phyloP scores from a whole-genome alignment of 1,140 invertebrate genomes.

The Episyrphus balteatus region DNA sequence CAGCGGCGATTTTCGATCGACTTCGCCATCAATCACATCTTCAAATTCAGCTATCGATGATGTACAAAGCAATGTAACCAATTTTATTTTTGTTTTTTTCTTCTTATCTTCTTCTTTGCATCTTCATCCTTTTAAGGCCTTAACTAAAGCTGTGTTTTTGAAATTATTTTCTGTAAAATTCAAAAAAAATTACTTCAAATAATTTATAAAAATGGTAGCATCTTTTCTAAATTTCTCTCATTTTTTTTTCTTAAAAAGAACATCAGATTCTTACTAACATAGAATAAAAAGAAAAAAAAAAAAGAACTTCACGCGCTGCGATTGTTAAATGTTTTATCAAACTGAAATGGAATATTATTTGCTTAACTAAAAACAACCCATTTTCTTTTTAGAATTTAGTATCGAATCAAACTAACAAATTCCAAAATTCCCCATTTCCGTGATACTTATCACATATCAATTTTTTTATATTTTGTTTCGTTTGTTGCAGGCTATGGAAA shows the following conservation, averaged over 20 bases:
- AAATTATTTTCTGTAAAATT: not conserved
- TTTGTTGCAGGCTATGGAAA: conserved; percentile 31
- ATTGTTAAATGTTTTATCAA: not conserved
- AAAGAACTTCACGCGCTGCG: not conserved
- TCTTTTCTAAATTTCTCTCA: not conserved
- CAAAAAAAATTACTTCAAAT: too few relatives aligned
- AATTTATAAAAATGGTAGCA: too few relatives aligned
- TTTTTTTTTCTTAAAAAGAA: not conserved
- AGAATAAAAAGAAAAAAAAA: not conserved
- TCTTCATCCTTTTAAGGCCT: not conserved
- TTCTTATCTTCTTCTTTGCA: not conserved
- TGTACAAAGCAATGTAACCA: not conserved
- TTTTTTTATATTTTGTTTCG: conserved; percentile 11
- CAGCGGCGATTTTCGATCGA: conserved; percentile 1
- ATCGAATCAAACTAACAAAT: not conserved
- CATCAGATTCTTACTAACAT: not conserved
- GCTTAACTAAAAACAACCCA: not conserved
- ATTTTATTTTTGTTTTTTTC: not conserved
- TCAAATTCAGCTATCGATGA: not conserved
- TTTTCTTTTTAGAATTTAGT: not conserved
- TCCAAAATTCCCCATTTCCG: not conserved
- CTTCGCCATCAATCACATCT: too few relatives aligned
- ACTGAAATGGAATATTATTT: not conserved
- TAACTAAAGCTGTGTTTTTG: not conserved
- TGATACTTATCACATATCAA: conserved; percentile 15